A percentile compares a stretch with the other conserved stretches of the same genome.
Evolutionary conservation across 2,888 invertebrate genomes (phyloP).

Genomic region (Cremastobaeus sp.): DNA sequence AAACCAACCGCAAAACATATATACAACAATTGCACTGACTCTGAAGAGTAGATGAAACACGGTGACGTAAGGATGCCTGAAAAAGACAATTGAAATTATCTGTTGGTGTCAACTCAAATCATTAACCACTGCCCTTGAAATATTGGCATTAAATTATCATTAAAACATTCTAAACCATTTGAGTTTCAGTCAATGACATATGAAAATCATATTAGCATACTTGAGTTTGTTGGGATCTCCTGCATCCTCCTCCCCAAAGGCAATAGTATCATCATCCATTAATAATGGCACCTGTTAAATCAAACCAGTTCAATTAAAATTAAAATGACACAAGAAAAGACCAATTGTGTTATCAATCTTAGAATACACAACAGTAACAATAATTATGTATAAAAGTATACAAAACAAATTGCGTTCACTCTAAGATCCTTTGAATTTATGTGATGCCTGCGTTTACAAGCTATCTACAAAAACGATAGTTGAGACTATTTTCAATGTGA

Average conservation of each 20-base stretch:
- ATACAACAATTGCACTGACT: slow-evolving; percentile 88
- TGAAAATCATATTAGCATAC: slow-evolving; percentile 65
- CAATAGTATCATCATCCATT: slow-evolving; percentile 91
- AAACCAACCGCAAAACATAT: slow-evolving; percentile 94
- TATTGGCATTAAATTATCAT: no score
- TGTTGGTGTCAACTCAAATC: neutral
- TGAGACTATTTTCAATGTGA: no score
- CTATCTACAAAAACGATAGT: no score
- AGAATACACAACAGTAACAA: no score
- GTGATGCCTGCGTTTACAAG: no score
- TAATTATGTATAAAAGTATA: no score
- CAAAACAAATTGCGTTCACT: no score
- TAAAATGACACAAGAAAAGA: neutral
- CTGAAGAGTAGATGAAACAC: slow-evolving; percentile 95
- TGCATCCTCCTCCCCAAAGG: slow-evolving; percentile 91
- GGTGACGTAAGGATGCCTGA: slow-evolving; percentile 94
- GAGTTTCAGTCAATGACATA: neutral
- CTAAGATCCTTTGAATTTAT: no score
- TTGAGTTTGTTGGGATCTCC: slow-evolving; percentile 77
- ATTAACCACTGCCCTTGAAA: no score
- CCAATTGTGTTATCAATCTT: no score
- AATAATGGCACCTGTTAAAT: slow-evolving; percentile 87
- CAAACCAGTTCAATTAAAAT: no score
- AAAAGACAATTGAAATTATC: slow-evolving; percentile 69
- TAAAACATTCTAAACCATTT: no score